Conservation (phyloP, 2,888 invertebrate genomes). For the Chironomus riparius region DNA sequence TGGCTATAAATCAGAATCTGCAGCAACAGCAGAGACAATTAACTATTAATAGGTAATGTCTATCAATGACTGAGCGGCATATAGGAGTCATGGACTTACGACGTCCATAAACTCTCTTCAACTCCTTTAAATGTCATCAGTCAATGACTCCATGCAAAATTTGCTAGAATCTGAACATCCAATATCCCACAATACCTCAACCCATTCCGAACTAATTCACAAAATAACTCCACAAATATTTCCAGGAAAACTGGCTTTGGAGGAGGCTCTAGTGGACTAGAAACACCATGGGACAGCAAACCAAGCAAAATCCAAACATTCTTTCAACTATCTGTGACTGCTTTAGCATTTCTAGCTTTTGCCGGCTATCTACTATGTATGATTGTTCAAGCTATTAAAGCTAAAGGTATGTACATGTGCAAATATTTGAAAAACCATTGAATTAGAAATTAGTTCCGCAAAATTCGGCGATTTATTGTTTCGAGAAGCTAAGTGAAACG, state of each 20-base stretch:
- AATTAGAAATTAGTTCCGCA: not conserved
- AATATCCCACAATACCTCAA: too few relatives aligned
- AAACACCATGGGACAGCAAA: constrained; percentile 38
- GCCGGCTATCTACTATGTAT: constrained; percentile 73
- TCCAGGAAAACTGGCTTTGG: not conserved
- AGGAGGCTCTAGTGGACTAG: constrained; percentile 38
- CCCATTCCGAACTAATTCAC: too few relatives aligned
- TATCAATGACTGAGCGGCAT: too few relatives aligned
- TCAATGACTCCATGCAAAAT: too few relatives aligned
- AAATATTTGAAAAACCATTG: constrained; percentile 10
- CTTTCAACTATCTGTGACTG: constrained; percentile 68
- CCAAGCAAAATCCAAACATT: constrained; percentile 61
- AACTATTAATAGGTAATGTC: not conserved
- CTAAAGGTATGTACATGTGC: constrained; percentile 46
- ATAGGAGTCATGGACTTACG: too few relatives aligned
- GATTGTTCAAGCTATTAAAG: constrained; percentile 64
- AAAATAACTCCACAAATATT: too few relatives aligned
- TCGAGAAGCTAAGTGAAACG: too few relatives aligned
- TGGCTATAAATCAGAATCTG: not conserved
- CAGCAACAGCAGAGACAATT: not conserved
- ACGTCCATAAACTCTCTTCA: too few relatives aligned
- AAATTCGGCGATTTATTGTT: not conserved
- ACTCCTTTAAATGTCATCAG: too few relatives aligned
- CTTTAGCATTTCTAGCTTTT: constrained; percentile 72
- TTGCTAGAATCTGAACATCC: too few relatives aligned